Percentiles rank a stretch among this genome's conserved stretches.
Conservation (phyloP, 37 sponge, comb jelly and placozoan species). For the Halisarca cf. caerulea region DNA sequence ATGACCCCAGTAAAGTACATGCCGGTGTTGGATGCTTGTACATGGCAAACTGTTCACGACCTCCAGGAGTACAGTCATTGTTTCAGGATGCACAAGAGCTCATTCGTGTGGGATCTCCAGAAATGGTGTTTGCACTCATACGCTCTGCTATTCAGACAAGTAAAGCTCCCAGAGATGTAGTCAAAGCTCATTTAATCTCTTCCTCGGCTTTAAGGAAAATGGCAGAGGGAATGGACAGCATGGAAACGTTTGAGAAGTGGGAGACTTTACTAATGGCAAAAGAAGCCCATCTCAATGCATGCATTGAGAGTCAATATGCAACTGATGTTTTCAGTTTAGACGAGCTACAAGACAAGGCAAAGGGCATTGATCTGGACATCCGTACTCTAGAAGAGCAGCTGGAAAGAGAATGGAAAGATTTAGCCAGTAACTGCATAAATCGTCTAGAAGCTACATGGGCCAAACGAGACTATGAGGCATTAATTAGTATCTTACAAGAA, state of each 20-base stretch:
- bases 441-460: background rate
- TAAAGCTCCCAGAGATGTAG: background rate
- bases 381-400: background rate
- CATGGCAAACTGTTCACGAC: background rate
- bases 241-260: background rate
- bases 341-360: background rate
- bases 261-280: background rate
- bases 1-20: background rate
- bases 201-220: background rate
- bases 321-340: background rate
- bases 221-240: background rate
- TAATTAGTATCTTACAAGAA: background rate
- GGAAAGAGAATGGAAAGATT: background rate
- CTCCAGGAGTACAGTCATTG: background rate
- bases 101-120: background rate
- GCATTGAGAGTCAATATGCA: background rate
- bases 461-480: background rate
- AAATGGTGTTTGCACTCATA: background rate
- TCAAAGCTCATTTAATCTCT: background rate
- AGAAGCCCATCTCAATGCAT: background rate
- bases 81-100: background rate
- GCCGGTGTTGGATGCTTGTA: conserved; percentile 1
- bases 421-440: background rate
- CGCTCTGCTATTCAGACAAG: background rate
- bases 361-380: background rate